Percentiles rank a stretch among this genome's conserved stretches.
phyloP scores from a whole-genome alignment of 2,797 vertebrate species.

The Discoglossus pictus region DNA sequence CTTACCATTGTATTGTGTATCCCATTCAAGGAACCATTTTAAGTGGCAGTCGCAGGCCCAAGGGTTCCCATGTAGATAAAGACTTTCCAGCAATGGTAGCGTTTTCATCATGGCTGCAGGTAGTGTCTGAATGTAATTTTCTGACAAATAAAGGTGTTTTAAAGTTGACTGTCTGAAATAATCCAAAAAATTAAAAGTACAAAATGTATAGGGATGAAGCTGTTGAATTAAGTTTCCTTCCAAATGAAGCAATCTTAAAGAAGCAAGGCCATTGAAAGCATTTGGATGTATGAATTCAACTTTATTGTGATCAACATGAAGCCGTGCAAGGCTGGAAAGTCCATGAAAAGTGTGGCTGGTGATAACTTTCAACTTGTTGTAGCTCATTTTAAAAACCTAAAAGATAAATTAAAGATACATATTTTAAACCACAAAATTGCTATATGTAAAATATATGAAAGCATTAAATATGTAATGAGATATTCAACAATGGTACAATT shows the following conservation, averaged over 20 bases:
- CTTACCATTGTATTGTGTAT: slow-evolving; percentile 74
- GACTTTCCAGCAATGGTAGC: slow-evolving; percentile 83
- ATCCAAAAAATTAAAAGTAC: slow-evolving; percentile 78
- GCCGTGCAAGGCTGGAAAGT: slow-evolving; percentile 75
- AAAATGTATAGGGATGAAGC: slow-evolving; percentile 84
- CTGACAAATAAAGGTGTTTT: slow-evolving; percentile 85
- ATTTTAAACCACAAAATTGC: no score
- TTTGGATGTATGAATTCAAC: slow-evolving; percentile 87
- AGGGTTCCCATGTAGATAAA: slow-evolving; percentile 88
- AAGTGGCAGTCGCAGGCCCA: slow-evolving; percentile 89
- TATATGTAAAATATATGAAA: no score
- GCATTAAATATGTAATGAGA: no score
- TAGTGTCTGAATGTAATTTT: slow-evolving; percentile 79
- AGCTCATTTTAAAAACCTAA: slow-evolving; percentile 94
- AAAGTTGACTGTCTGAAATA: slow-evolving; percentile 85
- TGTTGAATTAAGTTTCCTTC: slow-evolving; percentile 87
- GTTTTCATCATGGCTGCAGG: slow-evolving; percentile 65
- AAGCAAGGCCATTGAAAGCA: slow-evolving; percentile 83
- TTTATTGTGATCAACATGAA: slow-evolving; percentile 90
- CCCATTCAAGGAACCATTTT: slow-evolving; percentile 80
- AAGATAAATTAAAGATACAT: background rate
- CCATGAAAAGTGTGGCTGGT: slow-evolving; percentile 75
- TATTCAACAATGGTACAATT: no score
- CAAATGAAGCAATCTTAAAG: slow-evolving; percentile 83
- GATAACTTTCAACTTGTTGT: slow-evolving; percentile 85